Evolutionary conservation across 2,113 vertebrate genomes (phyloP).

Genomic region (Hippotragus niger): DNA sequence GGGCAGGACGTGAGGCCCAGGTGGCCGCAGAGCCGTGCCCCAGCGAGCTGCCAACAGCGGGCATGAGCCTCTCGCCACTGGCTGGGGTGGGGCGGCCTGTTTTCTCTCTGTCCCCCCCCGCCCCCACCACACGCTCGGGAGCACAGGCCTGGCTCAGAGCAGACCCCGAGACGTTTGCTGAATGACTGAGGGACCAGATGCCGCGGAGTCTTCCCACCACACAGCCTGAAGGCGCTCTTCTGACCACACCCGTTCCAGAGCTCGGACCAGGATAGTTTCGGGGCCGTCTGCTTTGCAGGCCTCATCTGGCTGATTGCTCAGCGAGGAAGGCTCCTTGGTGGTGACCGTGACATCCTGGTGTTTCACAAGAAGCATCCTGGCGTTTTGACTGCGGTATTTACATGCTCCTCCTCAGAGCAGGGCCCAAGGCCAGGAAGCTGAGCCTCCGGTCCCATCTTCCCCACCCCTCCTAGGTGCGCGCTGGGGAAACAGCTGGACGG

Average conservation of each 20-base stretch:
- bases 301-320: background rate
- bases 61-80: rapidly evolving
- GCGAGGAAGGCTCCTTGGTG: rapidly evolving
- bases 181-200: rapidly evolving
- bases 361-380: too few species aligned
- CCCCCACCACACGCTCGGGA: rapidly evolving
- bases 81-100: rapidly evolving
- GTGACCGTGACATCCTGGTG: rapidly evolving
- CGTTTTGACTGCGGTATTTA: too few species aligned
- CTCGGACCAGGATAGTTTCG: rapidly evolving
- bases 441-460: background rate
- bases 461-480: rapidly evolving
- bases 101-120: background rate
- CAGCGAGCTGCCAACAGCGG: background rate
- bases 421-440: background rate
- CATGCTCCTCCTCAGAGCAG: background rate
- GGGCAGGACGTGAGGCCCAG: rapidly evolving
- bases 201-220: rapidly evolving
- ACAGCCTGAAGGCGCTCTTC: background rate
- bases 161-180: rapidly evolving
- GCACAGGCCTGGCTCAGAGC: background rate
- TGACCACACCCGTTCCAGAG: rapidly evolving
- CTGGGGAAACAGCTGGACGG: background rate
- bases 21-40: background rate
- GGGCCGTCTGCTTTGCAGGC: background rate